Percentiles rank a stretch among this genome's conserved stretches.
These are phyloP conservation scores for Microtus oregoni DNA, from an alignment of 2,113 vertebrate species.

Conservation along the genomic window DNA sequence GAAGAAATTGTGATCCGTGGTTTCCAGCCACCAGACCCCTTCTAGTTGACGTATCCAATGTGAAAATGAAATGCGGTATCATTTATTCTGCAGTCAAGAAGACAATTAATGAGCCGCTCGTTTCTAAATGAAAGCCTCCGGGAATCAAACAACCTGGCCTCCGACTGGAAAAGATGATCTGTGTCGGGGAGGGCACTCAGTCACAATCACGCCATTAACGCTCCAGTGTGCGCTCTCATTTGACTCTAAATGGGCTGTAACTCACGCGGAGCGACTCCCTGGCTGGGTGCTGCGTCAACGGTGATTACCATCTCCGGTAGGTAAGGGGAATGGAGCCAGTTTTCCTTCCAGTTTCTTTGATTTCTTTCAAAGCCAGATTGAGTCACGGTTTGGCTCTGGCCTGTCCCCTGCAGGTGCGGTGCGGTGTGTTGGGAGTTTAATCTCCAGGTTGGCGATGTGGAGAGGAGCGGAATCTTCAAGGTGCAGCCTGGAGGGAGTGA, in stretches of 20 bases:
- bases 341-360: not conserved
- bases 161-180: slow-evolving; percentile 50
- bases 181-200: slow-evolving; percentile 62
- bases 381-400: not conserved
- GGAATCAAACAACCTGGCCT: slow-evolving; percentile 48
- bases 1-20: slow-evolving; percentile 29
- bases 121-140: slow-evolving; percentile 63
- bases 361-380: not conserved
- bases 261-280: not conserved
- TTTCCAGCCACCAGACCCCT: slow-evolving; percentile 3
- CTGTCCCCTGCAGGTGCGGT: not conserved
- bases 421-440: not conserved
- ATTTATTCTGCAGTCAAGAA: slow-evolving; percentile 62
- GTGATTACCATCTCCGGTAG: slow-evolving; percentile 18
- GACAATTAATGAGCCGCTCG: slow-evolving; percentile 73
- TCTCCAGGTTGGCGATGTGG: not conserved
- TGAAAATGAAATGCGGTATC: slow-evolving; percentile 56
- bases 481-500: not conserved
- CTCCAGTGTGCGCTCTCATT: slow-evolving; percentile 42
- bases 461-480: not conserved
- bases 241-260: slow-evolving; percentile 64
- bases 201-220: slow-evolving; percentile 49
- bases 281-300: not conserved
- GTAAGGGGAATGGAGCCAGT: not conserved
- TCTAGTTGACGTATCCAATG: slow-evolving; percentile 53